phyloP scores from a whole-genome alignment of 2,797 vertebrate species.

The Valencia hispanica region DNA sequence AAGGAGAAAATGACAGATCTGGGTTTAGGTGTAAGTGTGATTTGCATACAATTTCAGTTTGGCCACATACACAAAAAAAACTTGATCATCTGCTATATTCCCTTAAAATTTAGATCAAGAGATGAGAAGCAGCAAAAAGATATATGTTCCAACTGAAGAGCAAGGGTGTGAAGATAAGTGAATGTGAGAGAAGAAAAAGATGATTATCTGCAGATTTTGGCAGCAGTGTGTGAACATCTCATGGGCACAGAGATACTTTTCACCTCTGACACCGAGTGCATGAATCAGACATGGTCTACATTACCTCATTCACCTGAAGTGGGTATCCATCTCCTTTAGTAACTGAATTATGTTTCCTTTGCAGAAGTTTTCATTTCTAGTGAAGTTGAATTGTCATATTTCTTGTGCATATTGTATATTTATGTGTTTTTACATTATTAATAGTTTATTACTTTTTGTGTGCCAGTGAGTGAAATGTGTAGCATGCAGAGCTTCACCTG shows the following conservation, averaged over 20 bases:
- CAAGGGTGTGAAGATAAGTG: conserved; percentile 33
- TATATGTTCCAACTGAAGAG: conserved; percentile 31
- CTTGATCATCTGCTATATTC: conserved; percentile 6
- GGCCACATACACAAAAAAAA: background rate
- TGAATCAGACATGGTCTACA: conserved; percentile 52
- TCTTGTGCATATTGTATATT: conserved; percentile 2
- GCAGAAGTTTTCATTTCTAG: conserved; percentile 8
- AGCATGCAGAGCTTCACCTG: conserved; percentile 12
- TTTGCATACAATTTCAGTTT: background rate
- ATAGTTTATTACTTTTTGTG: conserved; percentile 24
- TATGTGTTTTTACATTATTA: conserved; percentile 44
- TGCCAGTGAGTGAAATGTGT: conserved; percentile 18
- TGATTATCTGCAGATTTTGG: conserved; percentile 16
- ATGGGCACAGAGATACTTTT: conserved; percentile 38
- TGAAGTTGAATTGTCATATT: conserved; percentile 8
- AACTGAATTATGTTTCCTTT: conserved; percentile 17
- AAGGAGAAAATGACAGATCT: conserved; percentile 28
- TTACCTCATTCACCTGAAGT: conserved; percentile 24
- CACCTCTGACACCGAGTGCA: conserved; percentile 48
- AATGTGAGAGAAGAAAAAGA: conserved; percentile 22
- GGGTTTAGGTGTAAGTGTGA: background rate
- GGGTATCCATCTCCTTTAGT: conserved; percentile 13
- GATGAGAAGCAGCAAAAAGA: conserved; percentile 43
- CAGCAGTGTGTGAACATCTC: conserved; percentile 39
- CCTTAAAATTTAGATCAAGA: conserved; percentile 24